These are phyloP conservation scores for Mallotus villosus DNA, from an alignment of 2,797 vertebrate genomes.

Conservation along the genomic window DNA sequence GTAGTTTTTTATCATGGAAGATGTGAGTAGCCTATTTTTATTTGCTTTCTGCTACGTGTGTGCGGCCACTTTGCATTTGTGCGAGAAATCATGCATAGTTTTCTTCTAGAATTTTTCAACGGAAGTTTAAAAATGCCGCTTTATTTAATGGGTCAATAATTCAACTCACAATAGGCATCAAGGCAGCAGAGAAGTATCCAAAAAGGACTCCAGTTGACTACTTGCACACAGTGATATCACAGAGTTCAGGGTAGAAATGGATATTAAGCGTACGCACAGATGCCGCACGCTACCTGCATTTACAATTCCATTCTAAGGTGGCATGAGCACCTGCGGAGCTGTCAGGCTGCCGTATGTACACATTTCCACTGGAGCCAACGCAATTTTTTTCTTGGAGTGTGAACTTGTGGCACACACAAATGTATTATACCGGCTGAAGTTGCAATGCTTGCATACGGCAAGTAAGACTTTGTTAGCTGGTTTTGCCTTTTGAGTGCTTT, in stretches of 20 bases:
- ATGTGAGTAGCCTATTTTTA: constrained; percentile 64
- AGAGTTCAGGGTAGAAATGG: not conserved
- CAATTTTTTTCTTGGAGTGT: no score
- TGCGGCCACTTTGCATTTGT: constrained; percentile 2
- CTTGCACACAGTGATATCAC: no score
- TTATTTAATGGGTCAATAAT: not conserved
- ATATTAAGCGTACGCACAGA: not conserved
- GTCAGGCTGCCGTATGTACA: constrained; percentile 35
- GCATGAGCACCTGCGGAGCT: constrained; percentile 55
- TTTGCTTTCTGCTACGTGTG: not conserved
- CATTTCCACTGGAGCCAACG: no score
- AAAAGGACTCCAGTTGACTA: no score
- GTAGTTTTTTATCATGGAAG: constrained; percentile 70
- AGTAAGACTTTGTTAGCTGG: no score
- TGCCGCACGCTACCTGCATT: no score
- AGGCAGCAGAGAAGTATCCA: no score
- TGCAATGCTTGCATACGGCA: no score
- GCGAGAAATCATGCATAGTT: not conserved
- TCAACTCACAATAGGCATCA: no score
- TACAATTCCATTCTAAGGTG: constrained; percentile 10
- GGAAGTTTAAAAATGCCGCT: not conserved
- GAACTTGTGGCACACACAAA: no score
- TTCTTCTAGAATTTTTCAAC: not conserved
- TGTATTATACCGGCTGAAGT: no score
- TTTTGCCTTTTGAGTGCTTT: no score